A percentile compares a stretch with the other conserved stretches of the same genome.
Evolutionary conservation across 2,888 invertebrate genomes (phyloP).

Genomic region (Chymomyza fuscimana): DNA sequence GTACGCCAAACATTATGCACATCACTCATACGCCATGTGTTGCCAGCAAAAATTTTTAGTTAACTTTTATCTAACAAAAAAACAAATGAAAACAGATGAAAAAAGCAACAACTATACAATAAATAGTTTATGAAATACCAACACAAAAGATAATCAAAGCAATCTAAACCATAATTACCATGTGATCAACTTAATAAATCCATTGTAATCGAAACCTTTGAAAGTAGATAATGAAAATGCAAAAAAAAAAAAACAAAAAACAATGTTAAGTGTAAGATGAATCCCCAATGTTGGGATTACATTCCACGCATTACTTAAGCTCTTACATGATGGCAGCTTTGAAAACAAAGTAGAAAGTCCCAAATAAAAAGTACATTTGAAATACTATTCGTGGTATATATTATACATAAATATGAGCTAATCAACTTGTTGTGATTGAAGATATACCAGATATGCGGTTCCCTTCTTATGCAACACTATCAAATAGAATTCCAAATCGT

Average conservation of each 20-base stretch:
- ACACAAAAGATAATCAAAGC: background rate
- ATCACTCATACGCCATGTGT: conserved; percentile 55
- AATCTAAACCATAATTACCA: background rate
- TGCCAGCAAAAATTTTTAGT: conserved; percentile 2
- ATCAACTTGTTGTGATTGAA: no score
- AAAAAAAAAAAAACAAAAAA: background rate
- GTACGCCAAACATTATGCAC: conserved; percentile 39
- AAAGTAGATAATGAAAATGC: background rate
- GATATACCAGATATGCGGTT: no score
- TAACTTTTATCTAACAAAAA: background rate
- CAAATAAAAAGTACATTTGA: no score
- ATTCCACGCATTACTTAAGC: no score
- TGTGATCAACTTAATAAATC: background rate
- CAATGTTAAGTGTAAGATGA: background rate
- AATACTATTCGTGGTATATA: no score
- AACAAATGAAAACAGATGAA: background rate
- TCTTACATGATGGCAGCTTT: no score
- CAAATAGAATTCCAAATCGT: no score
- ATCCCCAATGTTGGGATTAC: no score
- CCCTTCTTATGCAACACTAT: no score
- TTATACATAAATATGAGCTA: no score
- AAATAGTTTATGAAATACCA: background rate
- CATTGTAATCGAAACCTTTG: background rate
- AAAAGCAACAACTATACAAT: background rate
- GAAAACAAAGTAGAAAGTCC: no score